Conservation (phyloP, 2,113 vertebrate species). For the Cricetomys ansorgei region DNA sequence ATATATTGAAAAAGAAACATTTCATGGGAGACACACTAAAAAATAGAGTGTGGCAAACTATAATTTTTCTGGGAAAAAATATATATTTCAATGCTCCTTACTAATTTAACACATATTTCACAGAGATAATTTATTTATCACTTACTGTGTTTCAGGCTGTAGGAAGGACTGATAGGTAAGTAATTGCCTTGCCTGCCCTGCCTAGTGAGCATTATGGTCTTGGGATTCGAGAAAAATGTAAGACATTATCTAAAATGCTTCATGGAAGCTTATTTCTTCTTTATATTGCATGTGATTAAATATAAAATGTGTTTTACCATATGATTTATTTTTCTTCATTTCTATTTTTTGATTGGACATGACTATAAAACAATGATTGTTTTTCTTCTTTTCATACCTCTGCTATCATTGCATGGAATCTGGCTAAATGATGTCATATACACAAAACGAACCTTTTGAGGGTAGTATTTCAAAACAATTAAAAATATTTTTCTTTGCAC, state of each 20-base stretch:
- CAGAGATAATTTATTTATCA: background rate
- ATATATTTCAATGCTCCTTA: background rate
- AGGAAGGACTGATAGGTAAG: background rate
- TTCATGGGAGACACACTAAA: background rate
- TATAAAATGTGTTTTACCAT: background rate
- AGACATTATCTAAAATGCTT: background rate
- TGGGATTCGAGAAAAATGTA: background rate
- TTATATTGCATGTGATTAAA: background rate
- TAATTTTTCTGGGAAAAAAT: background rate
- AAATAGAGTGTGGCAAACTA: background rate
- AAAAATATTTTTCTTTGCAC: background rate
- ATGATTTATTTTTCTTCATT: background rate
- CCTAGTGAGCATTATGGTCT: background rate
- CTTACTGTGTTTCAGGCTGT: background rate
- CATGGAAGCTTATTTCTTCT: background rate
- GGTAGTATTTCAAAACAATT: background rate
- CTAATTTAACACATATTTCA: background rate
- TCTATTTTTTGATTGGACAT: background rate
- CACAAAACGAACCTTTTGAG: background rate
- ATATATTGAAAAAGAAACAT: background rate
- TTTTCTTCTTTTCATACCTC: background rate
- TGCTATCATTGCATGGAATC: slow-evolving; percentile 13
- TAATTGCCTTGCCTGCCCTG: background rate
- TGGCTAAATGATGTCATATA: background rate
- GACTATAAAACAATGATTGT: background rate